Conservation (phyloP, 2,888 invertebrate genomes). For the Autographa gamma region DNA sequence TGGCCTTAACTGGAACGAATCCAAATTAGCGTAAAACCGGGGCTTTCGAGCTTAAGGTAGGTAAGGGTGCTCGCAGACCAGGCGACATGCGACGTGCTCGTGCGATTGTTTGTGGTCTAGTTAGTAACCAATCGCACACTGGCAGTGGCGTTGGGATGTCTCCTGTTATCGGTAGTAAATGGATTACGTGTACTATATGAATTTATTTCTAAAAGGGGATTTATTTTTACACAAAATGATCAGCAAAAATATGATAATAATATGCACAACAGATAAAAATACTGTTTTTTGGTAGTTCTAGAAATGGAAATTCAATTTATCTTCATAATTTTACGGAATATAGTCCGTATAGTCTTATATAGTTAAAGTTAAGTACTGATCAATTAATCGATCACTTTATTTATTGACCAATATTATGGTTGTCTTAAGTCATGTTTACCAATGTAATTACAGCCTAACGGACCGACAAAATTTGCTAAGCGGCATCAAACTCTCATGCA, state of each 20-base stretch:
- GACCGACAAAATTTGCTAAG: not conserved
- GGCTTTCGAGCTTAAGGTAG: slow-evolving; percentile 48
- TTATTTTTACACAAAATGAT: not conserved
- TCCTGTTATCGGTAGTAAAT: not conserved
- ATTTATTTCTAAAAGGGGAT: too few species aligned
- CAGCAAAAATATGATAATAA: too few species aligned
- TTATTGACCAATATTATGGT: too few species aligned
- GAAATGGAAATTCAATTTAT: too few species aligned
- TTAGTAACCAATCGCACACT: not conserved
- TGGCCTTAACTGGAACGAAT: slow-evolving; percentile 58
- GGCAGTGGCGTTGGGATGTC: not conserved
- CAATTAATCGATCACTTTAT: too few species aligned
- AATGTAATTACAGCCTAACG: not conserved
- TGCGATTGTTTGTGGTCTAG: not conserved
- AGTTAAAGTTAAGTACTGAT: too few species aligned
- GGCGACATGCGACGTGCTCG: not conserved
- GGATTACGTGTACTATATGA: too few species aligned
- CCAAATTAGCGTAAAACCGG: slow-evolving; percentile 57
- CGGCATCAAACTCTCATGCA: not conserved
- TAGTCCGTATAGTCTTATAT: too few species aligned
- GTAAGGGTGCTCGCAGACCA: slow-evolving; percentile 31
- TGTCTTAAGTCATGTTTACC: not conserved
- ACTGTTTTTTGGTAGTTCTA: too few species aligned
- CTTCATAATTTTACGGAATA: too few species aligned
- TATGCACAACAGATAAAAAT: too few species aligned